Evolutionary conservation across 2,797 vertebrate species (phyloP).

Genomic region (Potorous gilbertii): DNA sequence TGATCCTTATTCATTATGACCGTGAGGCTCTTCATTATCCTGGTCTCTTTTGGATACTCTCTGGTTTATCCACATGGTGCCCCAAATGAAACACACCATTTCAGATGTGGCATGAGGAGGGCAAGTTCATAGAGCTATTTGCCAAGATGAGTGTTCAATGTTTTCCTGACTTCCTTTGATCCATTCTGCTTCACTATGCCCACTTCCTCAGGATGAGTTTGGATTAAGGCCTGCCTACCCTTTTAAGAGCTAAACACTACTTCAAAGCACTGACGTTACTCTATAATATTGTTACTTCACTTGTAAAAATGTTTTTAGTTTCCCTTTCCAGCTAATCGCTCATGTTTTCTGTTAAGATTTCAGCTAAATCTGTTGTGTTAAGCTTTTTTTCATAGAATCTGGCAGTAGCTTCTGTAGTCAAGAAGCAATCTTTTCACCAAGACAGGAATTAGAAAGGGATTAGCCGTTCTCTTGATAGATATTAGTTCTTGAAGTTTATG

Average conservation of each 20-base stretch:
- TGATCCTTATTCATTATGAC: background rate
- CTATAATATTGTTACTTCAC: background rate
- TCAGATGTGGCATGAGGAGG: background rate
- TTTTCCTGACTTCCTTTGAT: background rate
- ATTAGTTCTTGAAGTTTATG: slow-evolving; percentile 57
- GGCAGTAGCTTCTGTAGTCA: background rate
- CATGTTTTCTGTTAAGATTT: slow-evolving; percentile 25
- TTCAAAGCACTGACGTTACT: background rate
- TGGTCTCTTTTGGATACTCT: background rate
- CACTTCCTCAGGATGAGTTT: background rate
- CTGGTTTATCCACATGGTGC: background rate
- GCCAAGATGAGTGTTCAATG: background rate
- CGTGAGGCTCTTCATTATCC: background rate
- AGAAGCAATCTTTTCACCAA: background rate
- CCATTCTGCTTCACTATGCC: slow-evolving; percentile 9
- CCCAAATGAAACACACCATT: background rate
- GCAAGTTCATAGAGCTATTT: background rate
- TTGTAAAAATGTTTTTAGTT: background rate
- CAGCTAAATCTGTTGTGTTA: slow-evolving; percentile 14
- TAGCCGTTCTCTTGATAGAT: slow-evolving; percentile 53
- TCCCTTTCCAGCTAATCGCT: slow-evolving; percentile 20
- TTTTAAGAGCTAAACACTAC: slow-evolving; percentile 13
- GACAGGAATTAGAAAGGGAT: slow-evolving; percentile 48
- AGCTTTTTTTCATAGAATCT: background rate
- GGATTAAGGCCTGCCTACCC: background rate